Base-by-base conservation (phyloP, 2,888 invertebrate genomes). In the Heliothis peltigera region DNA sequence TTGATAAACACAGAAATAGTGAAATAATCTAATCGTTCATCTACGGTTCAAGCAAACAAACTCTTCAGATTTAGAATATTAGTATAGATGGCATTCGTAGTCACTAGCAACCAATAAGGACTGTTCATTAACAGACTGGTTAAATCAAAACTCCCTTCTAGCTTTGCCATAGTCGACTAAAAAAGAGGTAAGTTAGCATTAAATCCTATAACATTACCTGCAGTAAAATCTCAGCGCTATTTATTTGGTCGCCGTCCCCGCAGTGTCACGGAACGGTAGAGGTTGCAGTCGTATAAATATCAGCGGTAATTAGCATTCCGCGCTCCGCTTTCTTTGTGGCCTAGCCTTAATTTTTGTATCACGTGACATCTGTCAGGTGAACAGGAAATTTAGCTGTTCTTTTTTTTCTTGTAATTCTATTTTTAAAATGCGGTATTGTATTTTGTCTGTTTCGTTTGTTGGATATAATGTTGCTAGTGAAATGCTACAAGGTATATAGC, bases 221-320 rank as follows among this genome's bases (percentile, higher is more conserved):
- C 77, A 89, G 51, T 79, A 63, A 65, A 70, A 77, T 76, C 75
- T 78, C 75, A 49, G 69, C 35, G 70, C 86, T 80, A 91, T 90
- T 91, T 91, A 90, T 89, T 89, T 87, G 62, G 83, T 85, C 78
- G 81, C 77, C 73, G 81, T 83, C 72, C 80, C 80, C 82, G 82
- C 83, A 80, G 78, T 84, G 91, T 89, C 91, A 90, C 91, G 89
- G 83, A 90, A 89, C 86, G 79, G 77, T 77, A 80, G 77, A 75
- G 82, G 83, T 84, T 89, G 91, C 90, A 89, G 90, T 88, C 85
- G 85, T 90, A 92, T 92, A 92, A 94, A 92, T 91, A 91, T 87
- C 75, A 82, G 77, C 80, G 70, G 87, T 88, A 92, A 94, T 94
- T 93, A 94, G 88, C 91, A 91, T 92, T 90, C 85, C 80, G 68